These are phyloP conservation scores for Caenorhabditis sp. DNA, from an alignment of 2,888 invertebrate species.

Conservation along the genomic window DNA sequence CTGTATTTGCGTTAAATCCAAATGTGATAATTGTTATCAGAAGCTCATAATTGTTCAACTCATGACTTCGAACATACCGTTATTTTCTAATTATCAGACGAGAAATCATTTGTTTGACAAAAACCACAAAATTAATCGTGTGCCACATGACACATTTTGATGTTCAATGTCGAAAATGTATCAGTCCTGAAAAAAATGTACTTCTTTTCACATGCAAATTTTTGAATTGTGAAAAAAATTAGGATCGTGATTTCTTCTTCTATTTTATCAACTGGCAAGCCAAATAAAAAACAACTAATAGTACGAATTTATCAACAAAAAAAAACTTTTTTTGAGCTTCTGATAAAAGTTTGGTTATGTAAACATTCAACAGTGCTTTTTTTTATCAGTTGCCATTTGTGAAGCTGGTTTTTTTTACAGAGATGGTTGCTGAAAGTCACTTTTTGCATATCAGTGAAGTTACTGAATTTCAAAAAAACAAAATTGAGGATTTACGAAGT, in stretches of 20 bases:
- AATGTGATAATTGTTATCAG: not conserved
- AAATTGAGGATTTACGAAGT: slow-evolving; percentile 44
- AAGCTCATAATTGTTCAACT: not conserved
- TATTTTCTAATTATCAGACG: too few species aligned
- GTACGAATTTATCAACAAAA: not conserved
- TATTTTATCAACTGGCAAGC: not conserved
- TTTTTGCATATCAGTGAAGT: slow-evolving; percentile 39
- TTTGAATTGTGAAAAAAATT: too few species aligned
- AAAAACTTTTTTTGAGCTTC: not conserved
- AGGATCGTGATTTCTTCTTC: not conserved
- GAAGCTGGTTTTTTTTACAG: slow-evolving; percentile 11
- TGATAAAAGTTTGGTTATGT: slow-evolving; percentile 3
- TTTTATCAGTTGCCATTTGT: slow-evolving; percentile 1
- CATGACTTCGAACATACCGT: too few species aligned
- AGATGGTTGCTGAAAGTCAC: slow-evolving; percentile 43
- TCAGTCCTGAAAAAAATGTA: too few species aligned
- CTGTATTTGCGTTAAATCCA: not conserved
- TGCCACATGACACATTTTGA: too few species aligned
- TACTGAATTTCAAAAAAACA: slow-evolving; percentile 37
- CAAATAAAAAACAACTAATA: not conserved
- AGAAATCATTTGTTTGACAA: not conserved
- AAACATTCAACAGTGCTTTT: not conserved
- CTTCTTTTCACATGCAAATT: too few species aligned
- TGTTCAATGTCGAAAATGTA: too few species aligned
- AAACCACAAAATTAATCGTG: too few species aligned